Conservation (phyloP, 2,113 vertebrate species). For the Lucifuga dentata region DNA sequence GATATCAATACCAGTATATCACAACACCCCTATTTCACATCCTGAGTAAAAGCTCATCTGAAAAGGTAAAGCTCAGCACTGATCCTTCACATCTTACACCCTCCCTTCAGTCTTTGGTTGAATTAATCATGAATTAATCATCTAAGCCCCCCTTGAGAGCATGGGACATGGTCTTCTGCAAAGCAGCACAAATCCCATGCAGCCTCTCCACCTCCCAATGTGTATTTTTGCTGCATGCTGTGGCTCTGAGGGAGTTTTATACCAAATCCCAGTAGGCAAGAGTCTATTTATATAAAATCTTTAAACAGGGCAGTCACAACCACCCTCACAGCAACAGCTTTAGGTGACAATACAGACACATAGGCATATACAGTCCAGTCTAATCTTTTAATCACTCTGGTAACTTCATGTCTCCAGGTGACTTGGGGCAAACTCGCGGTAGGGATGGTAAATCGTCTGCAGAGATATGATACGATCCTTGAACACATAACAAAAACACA, state of each 20-base stretch:
- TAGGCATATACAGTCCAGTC: conserved; percentile 65
- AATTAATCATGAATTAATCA: conserved; percentile 67
- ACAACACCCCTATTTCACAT: too few relatives aligned
- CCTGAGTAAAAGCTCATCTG: neutral
- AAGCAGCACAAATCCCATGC: conserved; percentile 48
- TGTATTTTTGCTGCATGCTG: conserved; percentile 42
- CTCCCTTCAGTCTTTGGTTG: conserved; percentile 18
- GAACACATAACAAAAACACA: conserved; percentile 52
- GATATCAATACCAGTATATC: too few relatives aligned
- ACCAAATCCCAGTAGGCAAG: conserved; percentile 60
- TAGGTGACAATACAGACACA: conserved; percentile 66
- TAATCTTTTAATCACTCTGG: conserved; percentile 79
- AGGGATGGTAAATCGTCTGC: conserved; percentile 56
- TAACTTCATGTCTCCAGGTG: conserved; percentile 66
- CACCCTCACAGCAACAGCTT: conserved; percentile 44
- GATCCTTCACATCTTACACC: conserved; percentile 25
- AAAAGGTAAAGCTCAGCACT: neutral
- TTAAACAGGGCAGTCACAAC: conserved; percentile 60
- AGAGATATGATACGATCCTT: conserved; percentile 67
- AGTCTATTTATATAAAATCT: conserved; percentile 70
- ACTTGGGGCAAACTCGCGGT: conserved; percentile 41
- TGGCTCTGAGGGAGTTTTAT: conserved; percentile 58
- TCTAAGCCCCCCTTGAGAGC: conserved; percentile 18
- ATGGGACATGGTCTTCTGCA: conserved; percentile 38
- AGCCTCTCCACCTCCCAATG: conserved; percentile 52